phyloP scores from a whole-genome alignment of 2,113 vertebrate species.

The Dromiciops gliroides region DNA sequence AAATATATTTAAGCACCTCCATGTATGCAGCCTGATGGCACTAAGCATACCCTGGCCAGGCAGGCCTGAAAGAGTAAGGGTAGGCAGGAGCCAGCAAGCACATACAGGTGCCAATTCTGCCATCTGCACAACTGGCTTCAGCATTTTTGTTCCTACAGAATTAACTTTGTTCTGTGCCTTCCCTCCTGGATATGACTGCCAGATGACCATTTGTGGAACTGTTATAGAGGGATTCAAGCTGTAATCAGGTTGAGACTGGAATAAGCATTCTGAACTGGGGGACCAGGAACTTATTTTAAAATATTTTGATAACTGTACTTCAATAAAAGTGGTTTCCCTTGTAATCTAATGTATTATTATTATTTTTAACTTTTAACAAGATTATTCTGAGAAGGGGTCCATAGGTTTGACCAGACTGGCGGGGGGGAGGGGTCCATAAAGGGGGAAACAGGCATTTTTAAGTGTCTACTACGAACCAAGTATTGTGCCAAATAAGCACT shows the following conservation, averaged over 20 bases:
- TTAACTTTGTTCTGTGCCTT: not conserved
- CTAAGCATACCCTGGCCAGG: not conserved
- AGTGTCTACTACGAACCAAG: too few relatives aligned
- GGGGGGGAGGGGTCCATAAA: too few relatives aligned
- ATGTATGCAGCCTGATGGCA: not conserved
- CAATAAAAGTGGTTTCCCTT: not conserved
- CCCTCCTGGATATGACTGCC: not conserved
- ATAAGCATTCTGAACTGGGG: not conserved
- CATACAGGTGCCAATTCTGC: not conserved
- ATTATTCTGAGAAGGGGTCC: too few relatives aligned
- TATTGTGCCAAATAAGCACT: too few relatives aligned
- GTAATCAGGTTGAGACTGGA: not conserved
- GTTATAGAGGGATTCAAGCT: not conserved
- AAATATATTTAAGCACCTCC: not conserved
- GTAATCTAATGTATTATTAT: not conserved
- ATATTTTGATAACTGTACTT: not conserved
- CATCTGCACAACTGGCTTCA: not conserved
- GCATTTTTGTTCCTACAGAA: not conserved
- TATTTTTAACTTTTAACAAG: too few relatives aligned
- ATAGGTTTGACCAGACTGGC: too few relatives aligned
- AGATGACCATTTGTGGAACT: not conserved
- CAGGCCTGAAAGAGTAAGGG: not conserved
- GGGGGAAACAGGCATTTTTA: too few relatives aligned
- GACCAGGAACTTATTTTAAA: not conserved
- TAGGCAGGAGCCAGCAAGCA: not conserved